Evolutionary conservation across 1,140 invertebrate genomes (phyloP).

Genomic region (Tribolium madens): DNA sequence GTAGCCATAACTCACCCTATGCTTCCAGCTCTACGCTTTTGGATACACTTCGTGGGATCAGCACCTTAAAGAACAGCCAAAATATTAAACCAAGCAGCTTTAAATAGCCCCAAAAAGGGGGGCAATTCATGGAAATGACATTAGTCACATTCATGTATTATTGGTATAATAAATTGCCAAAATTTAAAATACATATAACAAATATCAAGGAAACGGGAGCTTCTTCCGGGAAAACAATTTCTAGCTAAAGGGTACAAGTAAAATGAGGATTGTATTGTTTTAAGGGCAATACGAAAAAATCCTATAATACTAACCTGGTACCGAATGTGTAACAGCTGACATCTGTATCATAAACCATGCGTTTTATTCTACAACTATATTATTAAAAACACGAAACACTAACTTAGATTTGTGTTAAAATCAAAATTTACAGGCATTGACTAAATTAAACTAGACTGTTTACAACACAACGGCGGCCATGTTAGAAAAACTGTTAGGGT

Average conservation of each 20-base stretch:
- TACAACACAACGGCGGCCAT: slow-evolving; percentile 64
- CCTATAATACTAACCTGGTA: slow-evolving; percentile 69
- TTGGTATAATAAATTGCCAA: neutral
- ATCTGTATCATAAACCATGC: slow-evolving; percentile 71
- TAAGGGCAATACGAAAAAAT: slow-evolving; percentile 1
- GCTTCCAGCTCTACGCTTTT: slow-evolving; percentile 71
- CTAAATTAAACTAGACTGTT: slow-evolving; percentile 58
- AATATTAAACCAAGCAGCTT: neutral
- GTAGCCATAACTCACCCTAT: slow-evolving; percentile 70
- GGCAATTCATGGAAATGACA: neutral
- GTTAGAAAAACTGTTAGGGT: slow-evolving; percentile 60
- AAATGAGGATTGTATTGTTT: neutral
- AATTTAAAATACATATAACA: too few species aligned
- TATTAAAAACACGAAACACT: slow-evolving; percentile 42
- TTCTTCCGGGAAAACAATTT: neutral
- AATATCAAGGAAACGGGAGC: neutral
- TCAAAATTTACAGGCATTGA: slow-evolving; percentile 27
- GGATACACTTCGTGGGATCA: slow-evolving; percentile 73
- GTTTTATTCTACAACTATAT: slow-evolving; percentile 50
- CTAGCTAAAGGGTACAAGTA: neutral
- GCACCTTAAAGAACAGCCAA: slow-evolving; percentile 66
- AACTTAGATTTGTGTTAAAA: slow-evolving; percentile 40
- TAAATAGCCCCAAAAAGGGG: neutral
- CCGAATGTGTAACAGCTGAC: slow-evolving; percentile 75
- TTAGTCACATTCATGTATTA: neutral